Evolutionary conservation across 2,113 vertebrate genomes (phyloP), one percentile per base, ranked within the genome.

Genomic region (Chaenocephalus aceratus): DNA sequence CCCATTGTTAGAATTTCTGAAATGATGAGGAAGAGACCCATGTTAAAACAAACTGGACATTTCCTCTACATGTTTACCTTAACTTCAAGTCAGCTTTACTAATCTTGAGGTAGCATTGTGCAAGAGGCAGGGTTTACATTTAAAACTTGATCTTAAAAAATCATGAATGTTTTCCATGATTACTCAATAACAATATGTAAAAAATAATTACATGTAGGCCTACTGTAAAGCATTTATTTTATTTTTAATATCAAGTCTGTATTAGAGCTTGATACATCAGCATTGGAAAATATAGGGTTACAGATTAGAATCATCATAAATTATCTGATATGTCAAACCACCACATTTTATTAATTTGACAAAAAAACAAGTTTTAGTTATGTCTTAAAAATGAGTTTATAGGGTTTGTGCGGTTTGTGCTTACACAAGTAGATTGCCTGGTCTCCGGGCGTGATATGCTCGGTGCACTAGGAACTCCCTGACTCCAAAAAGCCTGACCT

Each of bases 361-460:
- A 26, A 18, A 64, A 80, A 82, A 89, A 85, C 81, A 79, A 79
- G 83, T 52, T 57, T 88, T 86, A 65, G 75, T 71, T 78, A 34
- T 82, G 83, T 56, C 79, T 86, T 86, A 63, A 49, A 86, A 53
- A 26, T n/a, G 82, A 81, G 83, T 77, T 86, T 90, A 57, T 45
- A 57, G 62, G n/a, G 72, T 73, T 75, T 77, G 84, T 89, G 90
- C 77, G n/a, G 72, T 73, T 75, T 77, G 84, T 89, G 90, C 77
- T 67, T 94, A 84, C 82, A 91, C 73, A 70, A 80, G 59, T 90
- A 56, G 65, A 93, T 79, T 48, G 85, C 91, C 75, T 87, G 86
- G 91, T 94, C 89, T 94, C 95, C 95, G 94, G 88, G 88, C 90
- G 64, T 85, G 94, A 95, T 95, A 94, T 95, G 90, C 87, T 77